Evolutionary conservation across 2,797 vertebrate genomes (phyloP).

Genomic region (Gallinago solitaria): DNA sequence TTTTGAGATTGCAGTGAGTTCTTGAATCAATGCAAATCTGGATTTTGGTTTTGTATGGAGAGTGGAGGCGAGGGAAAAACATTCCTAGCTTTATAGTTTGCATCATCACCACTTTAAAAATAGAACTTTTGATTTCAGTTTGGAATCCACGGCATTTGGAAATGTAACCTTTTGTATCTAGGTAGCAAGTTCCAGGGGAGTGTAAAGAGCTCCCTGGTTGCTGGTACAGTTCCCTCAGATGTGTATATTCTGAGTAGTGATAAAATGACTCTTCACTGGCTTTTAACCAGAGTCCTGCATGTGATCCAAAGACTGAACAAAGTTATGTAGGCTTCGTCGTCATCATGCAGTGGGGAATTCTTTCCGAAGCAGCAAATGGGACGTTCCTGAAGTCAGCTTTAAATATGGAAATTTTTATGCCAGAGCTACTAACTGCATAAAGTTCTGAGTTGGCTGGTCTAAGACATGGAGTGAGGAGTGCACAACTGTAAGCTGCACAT

Average conservation of each 20-base stretch:
- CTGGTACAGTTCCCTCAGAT: neutral
- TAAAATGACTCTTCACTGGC: conserved; percentile 33
- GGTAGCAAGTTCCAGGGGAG: conserved; percentile 24
- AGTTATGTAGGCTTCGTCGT: conserved; percentile 51
- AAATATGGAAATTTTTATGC: conserved; percentile 61
- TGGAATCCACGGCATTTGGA: conserved; percentile 6
- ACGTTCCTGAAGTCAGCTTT: conserved; percentile 70
- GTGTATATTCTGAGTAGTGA: conserved; percentile 40
- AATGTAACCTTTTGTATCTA: conserved; percentile 25
- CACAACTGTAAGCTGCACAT: neutral
- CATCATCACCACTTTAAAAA: conserved; percentile 45
- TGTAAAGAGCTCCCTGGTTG: neutral
- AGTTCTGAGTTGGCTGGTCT: neutral
- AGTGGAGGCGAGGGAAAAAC: neutral
- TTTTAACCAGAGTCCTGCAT: conserved; percentile 47
- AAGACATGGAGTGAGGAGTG: neutral
- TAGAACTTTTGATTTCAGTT: conserved; percentile 12
- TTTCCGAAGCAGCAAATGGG: conserved; percentile 68
- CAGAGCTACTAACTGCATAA: neutral
- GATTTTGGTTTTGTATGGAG: conserved; percentile 2
- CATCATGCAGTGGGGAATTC: conserved; percentile 65
- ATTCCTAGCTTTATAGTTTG: conserved; percentile 8
- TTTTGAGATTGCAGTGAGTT: neutral
- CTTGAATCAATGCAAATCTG: neutral
- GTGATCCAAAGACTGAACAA: conserved; percentile 62